phyloP scores from a whole-genome alignment of 2,797 vertebrate species.

The Thunnus albacares region DNA sequence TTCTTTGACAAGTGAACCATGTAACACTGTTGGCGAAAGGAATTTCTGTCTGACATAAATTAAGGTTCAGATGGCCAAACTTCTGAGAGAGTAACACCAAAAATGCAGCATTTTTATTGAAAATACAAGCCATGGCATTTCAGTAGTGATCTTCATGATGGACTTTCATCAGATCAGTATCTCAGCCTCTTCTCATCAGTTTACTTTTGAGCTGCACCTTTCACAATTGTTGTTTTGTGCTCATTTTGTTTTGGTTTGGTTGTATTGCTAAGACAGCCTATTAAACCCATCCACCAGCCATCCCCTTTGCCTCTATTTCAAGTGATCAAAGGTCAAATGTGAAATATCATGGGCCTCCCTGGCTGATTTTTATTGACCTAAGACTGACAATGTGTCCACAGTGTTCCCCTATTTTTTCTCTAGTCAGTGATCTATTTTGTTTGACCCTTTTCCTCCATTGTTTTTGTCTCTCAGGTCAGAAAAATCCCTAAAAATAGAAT shows the following conservation, averaged over 20 bases:
- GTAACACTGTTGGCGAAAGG: not conserved
- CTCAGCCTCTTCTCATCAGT: too few species aligned
- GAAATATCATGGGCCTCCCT: not conserved
- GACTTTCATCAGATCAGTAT: not conserved
- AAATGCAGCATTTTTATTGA: not conserved
- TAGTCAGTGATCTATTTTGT: not conserved
- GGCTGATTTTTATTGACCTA: not conserved
- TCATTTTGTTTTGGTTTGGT: not conserved
- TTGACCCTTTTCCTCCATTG: not conserved
- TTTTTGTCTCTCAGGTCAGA: not conserved
- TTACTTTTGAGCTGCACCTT: not conserved
- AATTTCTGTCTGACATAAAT: not conserved
- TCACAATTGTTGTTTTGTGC: not conserved
- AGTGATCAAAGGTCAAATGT: not conserved
- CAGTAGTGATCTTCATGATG: not conserved
- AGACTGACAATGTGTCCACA: not conserved
- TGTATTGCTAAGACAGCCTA: not conserved
- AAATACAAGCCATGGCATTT: not conserved
- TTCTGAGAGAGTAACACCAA: not conserved
- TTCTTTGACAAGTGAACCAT: conserved; percentile 1
- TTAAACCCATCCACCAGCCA: not conserved
- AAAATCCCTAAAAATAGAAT: not conserved
- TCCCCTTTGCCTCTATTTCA: not conserved
- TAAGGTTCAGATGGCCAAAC: conserved; percentile 9
- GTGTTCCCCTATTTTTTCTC: not conserved